Evolutionary conservation across 1,140 invertebrate genomes (phyloP).

Genomic region (Stenopsyche tienmushanensis): DNA sequence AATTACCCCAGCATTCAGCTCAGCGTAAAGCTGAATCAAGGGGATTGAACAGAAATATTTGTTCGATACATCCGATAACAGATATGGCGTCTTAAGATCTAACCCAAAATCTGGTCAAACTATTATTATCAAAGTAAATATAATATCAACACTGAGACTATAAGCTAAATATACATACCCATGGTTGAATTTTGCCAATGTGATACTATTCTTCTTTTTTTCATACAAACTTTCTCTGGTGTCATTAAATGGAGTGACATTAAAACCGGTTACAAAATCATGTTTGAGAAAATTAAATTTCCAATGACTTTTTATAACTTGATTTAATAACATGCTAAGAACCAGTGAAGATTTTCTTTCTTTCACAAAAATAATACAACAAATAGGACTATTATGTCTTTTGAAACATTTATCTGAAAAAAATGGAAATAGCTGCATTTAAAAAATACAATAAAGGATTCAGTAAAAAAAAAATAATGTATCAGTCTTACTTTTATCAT

Average conservation of each 20-base stretch:
- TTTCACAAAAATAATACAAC: slow-evolving; percentile 80
- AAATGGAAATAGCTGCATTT: not conserved
- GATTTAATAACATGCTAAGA: slow-evolving; percentile 71
- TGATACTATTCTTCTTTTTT: slow-evolving; percentile 60
- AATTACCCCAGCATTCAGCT: no score
- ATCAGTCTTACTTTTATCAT: not conserved
- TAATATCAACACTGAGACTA: not conserved
- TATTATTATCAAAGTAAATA: not conserved
- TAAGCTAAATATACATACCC: slow-evolving; percentile 45
- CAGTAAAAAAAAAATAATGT: not conserved
- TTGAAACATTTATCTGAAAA: slow-evolving; percentile 46
- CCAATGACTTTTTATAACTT: slow-evolving; percentile 49
- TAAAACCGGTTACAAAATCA: slow-evolving; percentile 72
- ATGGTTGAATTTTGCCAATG: slow-evolving; percentile 55
- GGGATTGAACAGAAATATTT: not conserved
- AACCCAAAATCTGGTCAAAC: not conserved
- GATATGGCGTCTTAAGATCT: not conserved
- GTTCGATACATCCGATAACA: not conserved
- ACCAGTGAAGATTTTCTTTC: slow-evolving; percentile 75
- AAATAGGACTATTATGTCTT: slow-evolving; percentile 57
- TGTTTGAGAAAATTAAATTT: slow-evolving; percentile 62
- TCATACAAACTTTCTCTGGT: slow-evolving; percentile 59
- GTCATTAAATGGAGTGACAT: slow-evolving; percentile 56
- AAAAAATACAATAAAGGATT: not conserved
- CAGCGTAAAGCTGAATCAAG: no score